Base-by-base conservation (phyloP, 1,140 invertebrate species). In the Mizuhopecten yessoensis region DNA sequence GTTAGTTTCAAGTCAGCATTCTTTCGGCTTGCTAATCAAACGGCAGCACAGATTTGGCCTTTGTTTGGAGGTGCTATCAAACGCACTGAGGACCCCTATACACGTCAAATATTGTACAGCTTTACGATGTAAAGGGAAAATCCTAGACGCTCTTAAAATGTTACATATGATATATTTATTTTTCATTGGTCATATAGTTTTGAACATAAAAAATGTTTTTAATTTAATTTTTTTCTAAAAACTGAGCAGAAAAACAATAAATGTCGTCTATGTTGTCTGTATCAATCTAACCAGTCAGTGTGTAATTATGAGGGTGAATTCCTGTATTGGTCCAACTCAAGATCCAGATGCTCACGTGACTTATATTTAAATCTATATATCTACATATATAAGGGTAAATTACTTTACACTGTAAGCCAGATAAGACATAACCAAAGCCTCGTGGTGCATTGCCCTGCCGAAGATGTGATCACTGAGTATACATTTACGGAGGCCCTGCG, bases 291-390 rank as follows among this genome's bases (percentile, higher is more conserved):
- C 57, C 1, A 75, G 11, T 75, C 57, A 29, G 17, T 75, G 29
- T 2, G 57, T 75, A 75, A n/a, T 75, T 29, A 29, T 75, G 29
- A 75, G n/a, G 23, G 2, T 9, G 17, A n/a, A 75, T 75, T 29
- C 57, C 57, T 75, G 57, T 75, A 29, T 75, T n/a, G 57, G n/a
- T 17, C 57, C 57, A 75, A 75, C 57, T n/a, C 29, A n/a, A 75
- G 57, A 45, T 1, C 42, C 42, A 9, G 17, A 45, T 45, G 42
- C 5, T 75, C 57, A 75, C 57, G 57, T 75, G 57, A 75, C n/a
- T 75, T 75, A 75, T 75, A 29, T 75, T 75, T 75, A 75, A 75
- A 75, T 75, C 57, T 29, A n/a, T n/a, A 49, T 15, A 49, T 49
- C 45, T 49, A 20, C 45, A 49, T 49, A 20, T 49, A 75, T 17